phyloP scores from a whole-genome alignment of 2,888 invertebrate genomes.

The Apantesis nais region DNA sequence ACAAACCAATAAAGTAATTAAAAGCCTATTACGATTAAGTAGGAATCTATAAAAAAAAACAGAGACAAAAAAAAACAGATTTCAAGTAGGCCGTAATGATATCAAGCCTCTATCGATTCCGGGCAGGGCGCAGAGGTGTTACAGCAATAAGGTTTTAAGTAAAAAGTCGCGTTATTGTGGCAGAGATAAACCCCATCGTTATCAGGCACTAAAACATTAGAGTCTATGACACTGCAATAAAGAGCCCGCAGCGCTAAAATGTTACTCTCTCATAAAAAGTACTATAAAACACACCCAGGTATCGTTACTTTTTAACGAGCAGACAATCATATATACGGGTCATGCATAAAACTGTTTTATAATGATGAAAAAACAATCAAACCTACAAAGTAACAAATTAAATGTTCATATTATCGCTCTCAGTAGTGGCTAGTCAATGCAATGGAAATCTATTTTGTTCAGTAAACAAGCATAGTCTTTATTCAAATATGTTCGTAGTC shows the following conservation, averaged over 20 bases:
- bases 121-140: conserved; percentile 26
- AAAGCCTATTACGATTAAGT: conserved; percentile 2
- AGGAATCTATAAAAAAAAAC: neutral
- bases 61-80: neutral
- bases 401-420: conserved; percentile 1
- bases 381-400: conserved; percentile 39
- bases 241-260: conserved; percentile 85
- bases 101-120: conserved; percentile 1
- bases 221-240: conserved; percentile 81
- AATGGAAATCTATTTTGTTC: neutral
- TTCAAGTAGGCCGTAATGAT: conserved; percentile 1
- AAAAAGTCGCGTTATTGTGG: conserved; percentile 47
- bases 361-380: conserved; percentile 66
- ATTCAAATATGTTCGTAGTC: neutral
- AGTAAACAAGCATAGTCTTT: neutral
- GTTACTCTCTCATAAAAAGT: conserved; percentile 79
- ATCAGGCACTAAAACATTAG: conserved; percentile 80
- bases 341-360: conserved; percentile 63
- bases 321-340: conserved; percentile 82
- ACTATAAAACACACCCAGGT: conserved; percentile 79
- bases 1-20: neutral
- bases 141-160: conserved; percentile 41
- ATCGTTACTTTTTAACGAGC: conserved; percentile 83
- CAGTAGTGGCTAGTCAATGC: neutral
- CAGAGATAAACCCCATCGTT: conserved; percentile 71